A percentile compares a stretch with the other conserved stretches of the same genome.
Conservation (phyloP, 2,888 invertebrate genomes). For the Unio pictorum region DNA sequence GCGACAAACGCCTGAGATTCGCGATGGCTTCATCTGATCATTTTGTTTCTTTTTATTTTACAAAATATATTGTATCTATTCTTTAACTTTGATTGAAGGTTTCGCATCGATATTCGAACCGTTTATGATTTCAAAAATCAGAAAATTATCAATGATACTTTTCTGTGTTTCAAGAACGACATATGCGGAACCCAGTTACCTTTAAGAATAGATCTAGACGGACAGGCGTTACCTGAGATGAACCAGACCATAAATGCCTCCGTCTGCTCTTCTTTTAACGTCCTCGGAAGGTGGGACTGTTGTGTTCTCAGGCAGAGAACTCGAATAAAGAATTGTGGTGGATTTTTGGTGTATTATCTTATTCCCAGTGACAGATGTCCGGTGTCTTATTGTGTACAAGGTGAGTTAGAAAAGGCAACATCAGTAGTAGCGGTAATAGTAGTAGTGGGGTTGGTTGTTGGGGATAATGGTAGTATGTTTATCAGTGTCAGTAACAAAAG, state of each 20-base stretch:
- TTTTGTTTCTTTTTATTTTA: too few species aligned
- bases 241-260: slow-evolving; percentile 18
- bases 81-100: too few species aligned
- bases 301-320: slow-evolving; percentile 38
- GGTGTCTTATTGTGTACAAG: slow-evolving; percentile 43
- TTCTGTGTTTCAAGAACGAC: slow-evolving; percentile 22
- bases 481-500: too few species aligned
- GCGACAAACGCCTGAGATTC: too few species aligned
- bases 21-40: too few species aligned
- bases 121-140: too few species aligned
- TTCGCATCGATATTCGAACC: too few species aligned
- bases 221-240: slow-evolving; percentile 16
- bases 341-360: slow-evolving; percentile 41
- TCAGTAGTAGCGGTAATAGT: too few species aligned
- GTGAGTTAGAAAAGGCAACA: slow-evolving; percentile 11
- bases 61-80: too few species aligned
- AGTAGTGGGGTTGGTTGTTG: too few species aligned
- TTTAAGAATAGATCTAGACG: slow-evolving; percentile 36
- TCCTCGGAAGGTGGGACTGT: slow-evolving; percentile 48
- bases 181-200: slow-evolving; percentile 37
- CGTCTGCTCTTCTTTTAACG: slow-evolving; percentile 42
- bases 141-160: background rate
- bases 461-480: too few species aligned
- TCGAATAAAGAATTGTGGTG: slow-evolving; percentile 37
- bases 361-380: slow-evolving; percentile 42